Evolutionary conservation across 1,140 invertebrate genomes (phyloP).

Genomic region (Radopholus similis): DNA sequence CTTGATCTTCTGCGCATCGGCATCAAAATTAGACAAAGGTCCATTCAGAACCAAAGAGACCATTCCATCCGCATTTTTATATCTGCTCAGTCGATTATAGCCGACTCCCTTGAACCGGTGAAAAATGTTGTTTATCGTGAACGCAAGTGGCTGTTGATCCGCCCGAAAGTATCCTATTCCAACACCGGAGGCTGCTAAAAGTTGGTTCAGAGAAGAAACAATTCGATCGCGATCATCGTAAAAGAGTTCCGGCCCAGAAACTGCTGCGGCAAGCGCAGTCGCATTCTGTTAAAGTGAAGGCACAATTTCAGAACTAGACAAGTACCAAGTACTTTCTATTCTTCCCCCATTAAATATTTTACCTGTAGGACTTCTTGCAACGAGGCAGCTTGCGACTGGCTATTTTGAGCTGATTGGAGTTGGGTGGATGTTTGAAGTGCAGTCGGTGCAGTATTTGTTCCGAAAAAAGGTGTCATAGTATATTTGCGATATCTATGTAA

Average conservation of each 20-base stretch:
- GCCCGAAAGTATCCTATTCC: constrained; percentile 24
- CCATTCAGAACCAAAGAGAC: constrained; percentile 27
- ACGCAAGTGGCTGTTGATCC: constrained; percentile 5
- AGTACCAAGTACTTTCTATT: no score
- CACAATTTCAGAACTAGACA: no score
- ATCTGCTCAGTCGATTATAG: constrained; percentile 32
- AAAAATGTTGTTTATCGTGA: constrained; percentile 26
- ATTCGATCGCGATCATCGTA: constrained; percentile 30
- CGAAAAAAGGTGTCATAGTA: no score
- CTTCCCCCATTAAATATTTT: no score
- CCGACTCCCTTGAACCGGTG: constrained; percentile 36
- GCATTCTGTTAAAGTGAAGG: no score
- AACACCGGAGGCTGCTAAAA: constrained; percentile 29
- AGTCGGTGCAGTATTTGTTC: no score
- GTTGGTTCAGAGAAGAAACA: constrained; percentile 28
- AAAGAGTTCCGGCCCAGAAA: constrained; percentile 35
- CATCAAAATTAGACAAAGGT: constrained; percentile 14
- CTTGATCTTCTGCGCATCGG: constrained; percentile 18
- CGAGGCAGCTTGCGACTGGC: no score
- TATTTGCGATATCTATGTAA: no score
- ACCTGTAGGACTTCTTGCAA: no score
- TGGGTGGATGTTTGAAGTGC: no score
- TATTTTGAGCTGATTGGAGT: no score
- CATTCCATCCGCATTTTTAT: constrained; percentile 36
- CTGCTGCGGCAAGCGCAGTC: constrained; percentile 16